Conservation (phyloP, 2,113 vertebrate species). For the Nannospalax galili region DNA sequence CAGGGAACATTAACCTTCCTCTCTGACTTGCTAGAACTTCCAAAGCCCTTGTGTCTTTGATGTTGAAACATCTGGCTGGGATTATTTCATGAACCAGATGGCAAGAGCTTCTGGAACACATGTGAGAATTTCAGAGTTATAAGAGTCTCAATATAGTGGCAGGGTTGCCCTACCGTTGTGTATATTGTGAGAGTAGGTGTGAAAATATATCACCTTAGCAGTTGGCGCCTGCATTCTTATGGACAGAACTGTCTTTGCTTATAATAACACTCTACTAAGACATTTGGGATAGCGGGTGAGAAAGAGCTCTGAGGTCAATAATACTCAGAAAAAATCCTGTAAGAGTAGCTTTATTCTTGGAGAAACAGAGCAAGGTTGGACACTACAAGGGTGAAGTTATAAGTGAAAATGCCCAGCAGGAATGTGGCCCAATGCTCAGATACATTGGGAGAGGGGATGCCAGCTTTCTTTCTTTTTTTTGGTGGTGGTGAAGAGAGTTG, state of each 20-base stretch:
- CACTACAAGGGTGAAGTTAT: neutral
- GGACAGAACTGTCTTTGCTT: constrained; percentile 26
- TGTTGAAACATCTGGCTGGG: neutral
- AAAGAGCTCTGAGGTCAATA: constrained; percentile 35
- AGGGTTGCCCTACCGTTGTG: neutral
- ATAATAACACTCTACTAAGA: neutral
- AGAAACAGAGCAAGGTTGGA: neutral
- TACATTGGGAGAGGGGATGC: neutral
- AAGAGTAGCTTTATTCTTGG: neutral
- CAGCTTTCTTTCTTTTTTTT: neutral
- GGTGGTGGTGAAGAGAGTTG: neutral
- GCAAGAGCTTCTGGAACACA: neutral
- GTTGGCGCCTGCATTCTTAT: neutral
- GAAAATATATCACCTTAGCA: constrained; percentile 13
- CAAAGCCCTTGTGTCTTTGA: neutral
- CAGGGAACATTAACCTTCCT: neutral
- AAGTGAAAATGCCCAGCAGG: neutral
- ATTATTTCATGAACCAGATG: constrained; percentile 21
- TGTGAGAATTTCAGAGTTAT: neutral
- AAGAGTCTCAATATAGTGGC: neutral
- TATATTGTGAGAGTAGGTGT: neutral
- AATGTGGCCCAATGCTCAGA: neutral
- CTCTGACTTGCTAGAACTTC: constrained; percentile 1
- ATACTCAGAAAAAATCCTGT: neutral
- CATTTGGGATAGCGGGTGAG: neutral